phyloP scores from a whole-genome alignment of 2,113 vertebrate genomes.

The Pao palembangensis region DNA sequence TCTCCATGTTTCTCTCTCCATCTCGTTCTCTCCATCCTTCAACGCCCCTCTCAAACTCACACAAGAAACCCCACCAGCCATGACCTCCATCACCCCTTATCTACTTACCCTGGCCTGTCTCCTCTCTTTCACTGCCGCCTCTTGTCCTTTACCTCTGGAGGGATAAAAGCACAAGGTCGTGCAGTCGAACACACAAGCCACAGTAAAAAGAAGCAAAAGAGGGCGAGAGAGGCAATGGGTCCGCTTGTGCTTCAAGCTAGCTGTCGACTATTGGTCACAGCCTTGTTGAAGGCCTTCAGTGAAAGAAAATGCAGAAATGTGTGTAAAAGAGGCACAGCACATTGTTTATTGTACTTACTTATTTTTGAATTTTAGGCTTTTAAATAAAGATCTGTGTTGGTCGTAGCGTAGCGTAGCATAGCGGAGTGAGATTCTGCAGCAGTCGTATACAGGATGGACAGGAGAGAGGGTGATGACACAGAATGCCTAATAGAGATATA shows the following conservation, averaged over 20 bases:
- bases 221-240: background rate
- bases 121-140: conserved; percentile 38
- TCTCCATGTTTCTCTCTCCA: conserved; percentile 49
- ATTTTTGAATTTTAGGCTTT: too few species aligned
- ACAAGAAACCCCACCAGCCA: conserved; percentile 54
- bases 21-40: conserved; percentile 24
- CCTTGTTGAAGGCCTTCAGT: too few species aligned
- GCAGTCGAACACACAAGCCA: conserved; percentile 57
- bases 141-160: conserved; percentile 59
- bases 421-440: too few species aligned
- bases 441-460: background rate
- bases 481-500: conserved; percentile 57
- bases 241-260: too few species aligned
- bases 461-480: conserved; percentile 8
- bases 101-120: conserved; percentile 49
- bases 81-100: conserved; percentile 54
- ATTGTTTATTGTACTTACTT: too few species aligned
- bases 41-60: conserved; percentile 50
- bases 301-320: too few species aligned
- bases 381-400: too few species aligned
- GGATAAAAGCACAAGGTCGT: conserved; percentile 63
- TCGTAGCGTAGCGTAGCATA: too few species aligned
- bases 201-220: background rate
- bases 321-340: too few species aligned
- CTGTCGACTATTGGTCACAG: too few species aligned